Percentiles rank a stretch among this genome's conserved stretches.
Conservation (phyloP, 2,888 invertebrate genomes). For the Phlogophora meticulosa region DNA sequence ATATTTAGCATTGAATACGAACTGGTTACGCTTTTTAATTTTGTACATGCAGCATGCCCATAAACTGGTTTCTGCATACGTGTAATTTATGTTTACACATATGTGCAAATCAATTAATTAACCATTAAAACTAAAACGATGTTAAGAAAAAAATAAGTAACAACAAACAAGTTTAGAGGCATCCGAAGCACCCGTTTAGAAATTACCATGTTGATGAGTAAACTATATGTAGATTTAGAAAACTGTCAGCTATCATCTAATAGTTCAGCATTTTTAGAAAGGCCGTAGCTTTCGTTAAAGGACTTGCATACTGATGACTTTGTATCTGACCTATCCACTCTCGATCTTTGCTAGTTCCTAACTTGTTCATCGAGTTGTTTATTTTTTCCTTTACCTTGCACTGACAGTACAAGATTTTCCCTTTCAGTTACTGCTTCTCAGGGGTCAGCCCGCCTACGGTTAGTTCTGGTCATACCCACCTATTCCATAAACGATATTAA, state of each 20-base stretch:
- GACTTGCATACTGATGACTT: constrained; percentile 38
- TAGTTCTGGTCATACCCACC: constrained; percentile 45
- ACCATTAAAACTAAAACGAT: constrained; percentile 16
- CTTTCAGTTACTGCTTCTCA: constrained; percentile 66
- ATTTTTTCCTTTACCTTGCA: constrained; percentile 59
- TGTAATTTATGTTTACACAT: neutral
- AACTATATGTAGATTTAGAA: constrained; percentile 55
- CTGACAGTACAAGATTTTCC: constrained; percentile 68
- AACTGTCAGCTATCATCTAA: constrained; percentile 47
- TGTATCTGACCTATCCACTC: constrained; percentile 62
- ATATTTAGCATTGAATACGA: neutral
- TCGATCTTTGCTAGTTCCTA: constrained; percentile 35
- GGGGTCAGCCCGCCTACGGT: constrained; percentile 59
- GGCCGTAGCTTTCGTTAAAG: constrained; percentile 48
- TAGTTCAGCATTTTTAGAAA: constrained; percentile 63
- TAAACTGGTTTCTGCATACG: constrained; percentile 17
- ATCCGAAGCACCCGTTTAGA: constrained; percentile 56
- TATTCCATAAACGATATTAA: constrained; percentile 53
- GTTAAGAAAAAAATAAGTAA: constrained; percentile 17
- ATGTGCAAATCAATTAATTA: constrained; percentile 13
- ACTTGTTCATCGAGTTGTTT: constrained; percentile 64
- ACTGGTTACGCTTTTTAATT: constrained; percentile 18
- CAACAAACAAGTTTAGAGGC: constrained; percentile 32
- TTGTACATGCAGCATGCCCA: neutral
- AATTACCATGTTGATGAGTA: constrained; percentile 58